Conservation (phyloP, 2,113 vertebrate genomes). For the Corynorhinus townsendii region DNA sequence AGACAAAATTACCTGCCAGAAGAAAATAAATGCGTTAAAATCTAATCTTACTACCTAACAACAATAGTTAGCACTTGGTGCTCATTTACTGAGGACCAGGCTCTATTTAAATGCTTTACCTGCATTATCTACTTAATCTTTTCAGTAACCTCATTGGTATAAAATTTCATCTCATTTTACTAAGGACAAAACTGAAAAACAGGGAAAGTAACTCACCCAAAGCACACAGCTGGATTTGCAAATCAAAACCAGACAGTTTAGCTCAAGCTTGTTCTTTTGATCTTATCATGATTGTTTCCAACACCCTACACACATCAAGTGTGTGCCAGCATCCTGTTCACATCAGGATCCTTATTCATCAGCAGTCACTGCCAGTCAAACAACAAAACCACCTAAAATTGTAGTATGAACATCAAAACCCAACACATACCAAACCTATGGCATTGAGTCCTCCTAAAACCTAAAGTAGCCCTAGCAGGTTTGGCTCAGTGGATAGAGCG, state of each 20-base stretch:
- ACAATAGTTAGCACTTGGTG: not conserved
- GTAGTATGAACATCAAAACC: not conserved
- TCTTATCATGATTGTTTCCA: not conserved
- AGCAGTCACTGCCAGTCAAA: not conserved
- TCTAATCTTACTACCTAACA: not conserved
- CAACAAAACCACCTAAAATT: not conserved
- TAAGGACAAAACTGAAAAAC: not conserved
- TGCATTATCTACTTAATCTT: not conserved
- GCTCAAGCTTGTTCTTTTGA: not conserved
- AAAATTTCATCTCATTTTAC: not conserved
- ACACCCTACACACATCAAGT: not conserved
- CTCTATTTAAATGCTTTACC: not conserved
- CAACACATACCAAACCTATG: not conserved
- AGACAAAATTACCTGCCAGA: not conserved
- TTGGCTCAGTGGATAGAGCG: too few species aligned
- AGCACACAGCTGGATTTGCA: not conserved
- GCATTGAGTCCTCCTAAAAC: not conserved
- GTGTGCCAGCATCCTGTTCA: not conserved
- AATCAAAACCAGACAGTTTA: not conserved
- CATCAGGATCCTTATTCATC: not conserved
- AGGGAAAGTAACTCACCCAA: not conserved
- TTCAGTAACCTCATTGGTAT: not conserved
- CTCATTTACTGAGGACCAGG: not conserved
- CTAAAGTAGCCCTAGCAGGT: not conserved
- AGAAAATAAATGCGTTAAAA: not conserved